Evolutionary conservation across 1,140 invertebrate genomes (phyloP), one percentile per base, ranked within the genome.

Genomic region (Mycetomoellerius zeteki): DNA sequence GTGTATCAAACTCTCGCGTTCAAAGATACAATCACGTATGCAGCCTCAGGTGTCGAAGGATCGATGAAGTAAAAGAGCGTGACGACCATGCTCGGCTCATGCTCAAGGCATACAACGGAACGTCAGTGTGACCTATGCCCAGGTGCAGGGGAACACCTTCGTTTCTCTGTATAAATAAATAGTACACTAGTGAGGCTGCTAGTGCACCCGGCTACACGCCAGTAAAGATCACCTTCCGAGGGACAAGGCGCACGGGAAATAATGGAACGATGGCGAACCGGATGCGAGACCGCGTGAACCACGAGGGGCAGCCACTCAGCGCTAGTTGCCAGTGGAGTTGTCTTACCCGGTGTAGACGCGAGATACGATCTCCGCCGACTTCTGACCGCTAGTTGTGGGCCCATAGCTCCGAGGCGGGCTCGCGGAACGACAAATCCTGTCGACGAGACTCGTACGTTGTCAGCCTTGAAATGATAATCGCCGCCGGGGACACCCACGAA

Each of bases 241-340:
- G 88, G 87, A 91, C 92, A 93, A 91, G 88, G 88, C 82, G 75
- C 89, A 71, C 67, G 91, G 92, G 92, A 93, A 94, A 93, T 93
- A 94, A 93, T 93, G 91, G 86, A 90, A 88, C 91, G 91, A 93
- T 90, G 90, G 89, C 87, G 90, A 94, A 91, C 93, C 93, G 93
- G 93, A 94, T 94, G 88, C 91, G 88, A 88, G 84, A 60, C 60
- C 47, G 33, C 50, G 84, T 54, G 69, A 33, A 73, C 88, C 71
- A 86, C 84, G 88, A 88, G 62, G 76, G 58, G 37, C 52, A 90
- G 24, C 78, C 85, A 80, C 73, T 78, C 76, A 87, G 24, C 43
- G 67, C 47, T n/a, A 75, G 77, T 58, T 73, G 89, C 86, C 90
- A 87, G 90, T 75, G 88, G 78, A 89, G 89, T 89, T 90, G 92